Conservation (phyloP, 2,888 invertebrate genomes). For the Philhelius pedissequus region DNA sequence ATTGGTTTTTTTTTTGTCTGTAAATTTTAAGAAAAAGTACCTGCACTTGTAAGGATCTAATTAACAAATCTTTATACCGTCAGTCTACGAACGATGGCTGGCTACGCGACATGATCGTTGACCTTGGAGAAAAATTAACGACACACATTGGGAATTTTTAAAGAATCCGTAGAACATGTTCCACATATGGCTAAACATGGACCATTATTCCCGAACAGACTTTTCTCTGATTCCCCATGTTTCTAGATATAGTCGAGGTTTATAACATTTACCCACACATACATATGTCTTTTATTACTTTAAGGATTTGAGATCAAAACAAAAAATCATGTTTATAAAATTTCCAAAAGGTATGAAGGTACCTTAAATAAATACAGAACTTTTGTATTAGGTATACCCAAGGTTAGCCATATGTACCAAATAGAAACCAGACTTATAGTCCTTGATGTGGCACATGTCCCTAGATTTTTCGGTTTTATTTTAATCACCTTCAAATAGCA, state of each 20-base stretch:
- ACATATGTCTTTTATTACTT: background rate
- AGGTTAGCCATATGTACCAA: background rate
- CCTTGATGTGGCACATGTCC: too few relatives aligned
- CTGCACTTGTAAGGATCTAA: conserved; percentile 11
- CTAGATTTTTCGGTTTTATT: too few relatives aligned
- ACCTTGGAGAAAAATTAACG: background rate
- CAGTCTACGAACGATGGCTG: too few relatives aligned
- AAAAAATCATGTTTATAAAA: background rate
- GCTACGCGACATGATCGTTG: too few relatives aligned
- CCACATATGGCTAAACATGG: background rate
- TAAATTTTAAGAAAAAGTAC: background rate
- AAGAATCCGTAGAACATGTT: background rate
- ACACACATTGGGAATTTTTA: conserved; percentile 2
- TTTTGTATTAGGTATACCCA: too few relatives aligned
- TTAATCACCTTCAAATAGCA: too few relatives aligned
- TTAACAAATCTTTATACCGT: background rate
- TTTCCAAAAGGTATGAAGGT: background rate
- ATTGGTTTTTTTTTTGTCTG: background rate
- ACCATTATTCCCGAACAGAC: background rate
- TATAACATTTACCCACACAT: too few relatives aligned
- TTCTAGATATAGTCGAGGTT: background rate
- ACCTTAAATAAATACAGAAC: background rate
- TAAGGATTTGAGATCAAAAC: background rate
- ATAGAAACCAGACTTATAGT: too few relatives aligned
- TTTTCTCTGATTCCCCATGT: background rate